A percentile compares a stretch with the other conserved stretches of the same genome.
Evolutionary conservation across 2,113 vertebrate species (phyloP).

Genomic region (Petroica traversi): DNA sequence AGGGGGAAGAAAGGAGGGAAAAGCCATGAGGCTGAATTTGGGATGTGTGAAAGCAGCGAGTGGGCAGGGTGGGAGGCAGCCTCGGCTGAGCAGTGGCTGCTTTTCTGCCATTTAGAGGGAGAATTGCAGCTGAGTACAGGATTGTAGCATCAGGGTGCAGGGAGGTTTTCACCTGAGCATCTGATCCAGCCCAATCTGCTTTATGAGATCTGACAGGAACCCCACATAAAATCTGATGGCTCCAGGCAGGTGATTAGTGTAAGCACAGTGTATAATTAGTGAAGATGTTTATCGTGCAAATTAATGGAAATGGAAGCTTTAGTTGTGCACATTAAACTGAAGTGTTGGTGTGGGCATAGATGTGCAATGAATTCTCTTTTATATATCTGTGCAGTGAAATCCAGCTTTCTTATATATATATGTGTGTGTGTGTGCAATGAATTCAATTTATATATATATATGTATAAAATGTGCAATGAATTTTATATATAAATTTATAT

Average conservation of each 20-base stretch:
- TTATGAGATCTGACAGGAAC: not conserved
- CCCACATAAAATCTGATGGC: not conserved
- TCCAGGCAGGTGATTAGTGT: slow-evolving; percentile 26
- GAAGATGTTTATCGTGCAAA: not conserved
- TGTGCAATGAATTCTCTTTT: not conserved
- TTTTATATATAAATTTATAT: no score
- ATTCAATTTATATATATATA: not conserved
- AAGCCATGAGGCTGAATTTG: accelerated
- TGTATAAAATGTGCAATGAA: no score
- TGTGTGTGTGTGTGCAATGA: not conserved
- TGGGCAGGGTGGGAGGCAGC: not conserved
- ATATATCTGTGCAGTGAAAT: not conserved
- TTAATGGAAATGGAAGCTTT: not conserved
- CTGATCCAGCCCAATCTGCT: not conserved
- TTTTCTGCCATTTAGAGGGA: not conserved
- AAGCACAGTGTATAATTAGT: not conserved
- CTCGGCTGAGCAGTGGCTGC: not conserved
- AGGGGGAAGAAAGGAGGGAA: not conserved
- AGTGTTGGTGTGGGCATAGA: not conserved
- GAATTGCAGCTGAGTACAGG: accelerated
- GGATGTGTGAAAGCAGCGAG: accelerated
- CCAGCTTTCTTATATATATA: not conserved
- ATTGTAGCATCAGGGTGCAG: not conserved
- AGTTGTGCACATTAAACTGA: not conserved
- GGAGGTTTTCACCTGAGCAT: not conserved